Percentiles rank a stretch among this genome's conserved stretches.
Evolutionary conservation across 2,797 vertebrate species (phyloP).

Genomic region (Avahi laniger): DNA sequence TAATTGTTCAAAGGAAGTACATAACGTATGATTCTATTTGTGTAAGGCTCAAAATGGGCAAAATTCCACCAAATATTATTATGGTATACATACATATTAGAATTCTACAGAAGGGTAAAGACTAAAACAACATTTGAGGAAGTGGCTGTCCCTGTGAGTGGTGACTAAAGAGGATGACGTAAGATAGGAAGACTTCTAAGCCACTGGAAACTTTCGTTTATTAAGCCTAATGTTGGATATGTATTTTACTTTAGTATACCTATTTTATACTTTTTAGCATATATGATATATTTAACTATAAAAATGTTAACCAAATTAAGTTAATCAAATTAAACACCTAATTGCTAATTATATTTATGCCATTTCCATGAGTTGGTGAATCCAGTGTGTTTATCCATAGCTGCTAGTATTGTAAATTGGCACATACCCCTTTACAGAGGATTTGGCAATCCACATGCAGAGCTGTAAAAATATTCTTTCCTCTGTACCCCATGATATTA

Average conservation of each 20-base stretch:
- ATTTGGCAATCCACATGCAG: background rate
- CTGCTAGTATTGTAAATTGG: background rate
- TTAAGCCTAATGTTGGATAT: background rate
- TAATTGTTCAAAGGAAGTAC: background rate
- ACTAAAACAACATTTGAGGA: background rate
- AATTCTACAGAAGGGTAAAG: background rate
- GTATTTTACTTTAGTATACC: background rate
- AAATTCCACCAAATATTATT: background rate
- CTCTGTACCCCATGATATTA: background rate
- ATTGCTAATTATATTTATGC: background rate
- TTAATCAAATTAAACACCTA: background rate
- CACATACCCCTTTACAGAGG: background rate
- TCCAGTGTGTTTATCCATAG: background rate
- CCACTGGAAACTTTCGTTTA: background rate
- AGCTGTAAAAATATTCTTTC: background rate
- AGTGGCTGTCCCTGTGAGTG: no score
- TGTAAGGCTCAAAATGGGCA: background rate
- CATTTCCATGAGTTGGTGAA: background rate
- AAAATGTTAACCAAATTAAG: background rate
- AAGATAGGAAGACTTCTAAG: background rate
- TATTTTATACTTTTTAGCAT: background rate
- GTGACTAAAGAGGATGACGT: background rate
- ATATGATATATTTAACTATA: background rate
- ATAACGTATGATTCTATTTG: background rate
- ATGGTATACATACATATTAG: fast-evolving